Evolutionary conservation across 92 coral and sea anemone species (phyloP), one percentile per base, ranked within the genome.

Genomic region (Meandrina meandrites): DNA sequence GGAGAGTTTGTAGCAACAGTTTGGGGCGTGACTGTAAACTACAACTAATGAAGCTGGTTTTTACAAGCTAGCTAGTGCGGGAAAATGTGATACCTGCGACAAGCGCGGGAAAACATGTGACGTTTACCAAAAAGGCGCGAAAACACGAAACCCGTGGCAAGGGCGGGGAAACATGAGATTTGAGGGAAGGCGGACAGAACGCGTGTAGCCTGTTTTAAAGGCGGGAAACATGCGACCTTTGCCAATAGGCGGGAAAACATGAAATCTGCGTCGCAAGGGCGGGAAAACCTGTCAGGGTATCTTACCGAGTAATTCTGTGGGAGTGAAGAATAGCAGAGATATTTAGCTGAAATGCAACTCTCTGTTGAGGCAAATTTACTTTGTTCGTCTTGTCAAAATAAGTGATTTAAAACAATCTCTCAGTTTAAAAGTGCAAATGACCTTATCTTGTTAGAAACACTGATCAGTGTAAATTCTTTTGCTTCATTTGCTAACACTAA

Each of bases 401-500:
- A 11, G 27, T 32, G 68, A 17, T 56, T 79, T 60, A 35, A 24
- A 51, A 50, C 72, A 27, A 50, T 7, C 53, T 34, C 69, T 66
- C 30, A 37, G 5, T 9, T 48, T 30, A 45, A 31, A 37, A 8
- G 53, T 31, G 67, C 9, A 28, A 28, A 8, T n/a, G 18, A 11
- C 8, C 64, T 37, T 72, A 10, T 54, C 54, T 50, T 48, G 69
- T 50, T 9, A 51, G 79, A 78, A 21, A 74, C 71, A 36, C 32
- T 58, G 72, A 75, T 56, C 56, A 66, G 0, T 40, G 34, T 34
- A 16, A 31, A 36, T 64, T 37, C 45, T 24, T 84, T 84, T 24
- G 40, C 34, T 75, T 74, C 72, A 84, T 54, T 66, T 30, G 28
- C 88, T 85, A 85, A 85, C 82, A 27, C 88, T 85, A 85, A 85